Base-by-base conservation (phyloP, 1,140 invertebrate genomes). In the Bombus affinis region DNA sequence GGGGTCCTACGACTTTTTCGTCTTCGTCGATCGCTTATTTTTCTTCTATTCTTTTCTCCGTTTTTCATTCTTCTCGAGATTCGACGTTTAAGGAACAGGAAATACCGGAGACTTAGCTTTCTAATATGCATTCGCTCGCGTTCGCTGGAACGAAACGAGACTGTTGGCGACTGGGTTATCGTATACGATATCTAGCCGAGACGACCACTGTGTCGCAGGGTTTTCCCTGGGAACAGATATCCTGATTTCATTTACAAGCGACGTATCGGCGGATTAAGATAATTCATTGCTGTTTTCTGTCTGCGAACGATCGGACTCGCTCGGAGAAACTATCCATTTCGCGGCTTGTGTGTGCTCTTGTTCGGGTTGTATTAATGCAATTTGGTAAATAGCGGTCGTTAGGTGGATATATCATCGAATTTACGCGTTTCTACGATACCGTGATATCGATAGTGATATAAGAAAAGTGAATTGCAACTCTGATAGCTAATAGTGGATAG, bases 221-320 rank as follows among this genome's bases (percentile, higher is more conserved):
- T 25, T 65, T 59, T 62, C 59, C 75, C 75, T 65, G 37, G 75
- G 75, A 77, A 65, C 28, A 62, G 75, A 65, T 66, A 66, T 78
- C 57, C 75, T 25, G 37, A 42, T 42, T 78, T 78, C 75, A 78
- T 78, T 78, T 78, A 65, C 75, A 25, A 44, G 37, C 75, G 57
- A 65, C 74, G 74, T 66, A 65, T 78, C 75, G 3, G 8, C 32
- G 78, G 78, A 66, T 68, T 68, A 68, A 68, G n/a, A 68, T 68
- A 68, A 79, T 70, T 79, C 42, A 47, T 79, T n/a, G 42, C 12
- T 8, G 62, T 37, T 79, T 10, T 25, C 75, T 65, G 59, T 25
- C 18, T 10, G 28, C 59, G 75, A 62, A 77, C 28, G 59, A 15
- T 28, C 10, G 18, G 32, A 32, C 35, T 62, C 12, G 71, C 15